Percentiles rank a stretch among this genome's conserved stretches.
Conservation (phyloP, 2,888 invertebrate species). For the Gordius sp. region DNA sequence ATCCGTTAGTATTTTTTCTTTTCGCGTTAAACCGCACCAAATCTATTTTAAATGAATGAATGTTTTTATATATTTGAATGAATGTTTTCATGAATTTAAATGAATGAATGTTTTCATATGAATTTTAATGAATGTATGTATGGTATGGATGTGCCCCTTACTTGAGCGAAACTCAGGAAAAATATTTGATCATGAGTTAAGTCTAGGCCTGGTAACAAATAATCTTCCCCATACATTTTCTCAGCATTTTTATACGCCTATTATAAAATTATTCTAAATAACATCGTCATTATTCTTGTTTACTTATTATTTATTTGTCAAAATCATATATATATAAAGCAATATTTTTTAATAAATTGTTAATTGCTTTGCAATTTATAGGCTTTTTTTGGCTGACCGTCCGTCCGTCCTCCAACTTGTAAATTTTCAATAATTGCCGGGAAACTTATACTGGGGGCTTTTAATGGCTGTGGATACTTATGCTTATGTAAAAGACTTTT, state of each 20-base stretch:
- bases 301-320: too few relatives aligned
- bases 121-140: background rate
- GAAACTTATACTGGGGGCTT: too few relatives aligned
- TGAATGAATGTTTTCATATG: too few relatives aligned
- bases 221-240: slow-evolving; percentile 23
- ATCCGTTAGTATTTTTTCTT: background rate
- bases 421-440: too few relatives aligned
- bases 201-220: slow-evolving; percentile 24
- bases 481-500: too few relatives aligned
- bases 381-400: too few relatives aligned
- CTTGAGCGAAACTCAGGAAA: slow-evolving; percentile 26
- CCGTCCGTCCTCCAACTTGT: too few relatives aligned
- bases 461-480: too few relatives aligned
- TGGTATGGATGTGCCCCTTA: too few relatives aligned
- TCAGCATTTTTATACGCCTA: slow-evolving; percentile 21
- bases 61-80: background rate
- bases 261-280: background rate
- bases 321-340: too few relatives aligned
- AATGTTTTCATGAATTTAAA: background rate
- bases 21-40: background rate
- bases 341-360: too few relatives aligned
- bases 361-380: too few relatives aligned
- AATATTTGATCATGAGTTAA: slow-evolving; percentile 26
- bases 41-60: background rate
- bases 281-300: background rate